Percentiles rank a stretch among this genome's conserved stretches.
These are phyloP conservation scores for Emydoidea blandingii DNA, from an alignment of 2,797 vertebrate genomes.

Conservation along the genomic window DNA sequence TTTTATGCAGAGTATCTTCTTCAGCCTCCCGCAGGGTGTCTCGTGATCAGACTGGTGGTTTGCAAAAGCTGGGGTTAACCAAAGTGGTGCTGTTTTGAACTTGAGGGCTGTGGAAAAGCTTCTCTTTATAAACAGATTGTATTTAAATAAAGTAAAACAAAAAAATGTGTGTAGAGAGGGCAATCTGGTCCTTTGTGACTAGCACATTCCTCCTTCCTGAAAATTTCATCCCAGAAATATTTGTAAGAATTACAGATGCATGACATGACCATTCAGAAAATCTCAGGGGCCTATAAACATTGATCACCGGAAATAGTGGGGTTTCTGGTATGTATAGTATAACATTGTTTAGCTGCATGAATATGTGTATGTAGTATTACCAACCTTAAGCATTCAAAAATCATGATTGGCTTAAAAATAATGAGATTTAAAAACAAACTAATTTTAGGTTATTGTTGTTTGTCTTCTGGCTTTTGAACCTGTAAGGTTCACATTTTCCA, in stretches of 20 bases:
- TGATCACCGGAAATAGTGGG: background rate
- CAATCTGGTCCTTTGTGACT: background rate
- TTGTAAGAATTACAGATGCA: background rate
- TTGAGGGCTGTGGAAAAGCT: background rate
- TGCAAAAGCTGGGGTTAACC: background rate
- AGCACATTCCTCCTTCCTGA: background rate
- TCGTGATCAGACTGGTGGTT: background rate
- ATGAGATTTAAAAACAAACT: background rate
- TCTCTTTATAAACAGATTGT: background rate
- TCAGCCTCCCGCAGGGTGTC: background rate
- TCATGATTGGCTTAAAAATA: background rate
- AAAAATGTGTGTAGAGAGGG: background rate
- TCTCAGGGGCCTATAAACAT: background rate
- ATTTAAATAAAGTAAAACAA: background rate
- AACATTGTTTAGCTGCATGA: background rate
- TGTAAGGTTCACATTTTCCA: background rate
- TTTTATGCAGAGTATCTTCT: background rate
- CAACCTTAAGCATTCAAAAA: background rate
- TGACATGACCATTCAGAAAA: background rate
- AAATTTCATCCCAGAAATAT: background rate
- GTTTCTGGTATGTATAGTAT: background rate
- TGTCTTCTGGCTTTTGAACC: background rate
- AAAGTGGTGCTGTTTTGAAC: background rate
- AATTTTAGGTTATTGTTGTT: background rate
- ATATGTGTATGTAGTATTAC: background rate